Evolutionary conservation across 2,888 invertebrate species (phyloP).

Genomic region (Troilus luridus): DNA sequence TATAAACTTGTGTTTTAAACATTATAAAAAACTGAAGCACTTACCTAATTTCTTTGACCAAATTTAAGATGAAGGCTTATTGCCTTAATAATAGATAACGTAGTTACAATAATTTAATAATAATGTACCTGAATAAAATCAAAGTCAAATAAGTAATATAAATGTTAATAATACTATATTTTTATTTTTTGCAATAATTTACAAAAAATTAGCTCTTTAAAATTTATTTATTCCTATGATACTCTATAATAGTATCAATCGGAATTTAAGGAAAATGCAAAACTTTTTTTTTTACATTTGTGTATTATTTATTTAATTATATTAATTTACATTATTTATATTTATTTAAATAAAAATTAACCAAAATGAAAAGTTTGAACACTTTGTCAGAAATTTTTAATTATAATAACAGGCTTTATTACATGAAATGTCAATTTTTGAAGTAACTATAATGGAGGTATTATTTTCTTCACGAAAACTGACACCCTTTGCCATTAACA

Average conservation of each 20-base stretch:
- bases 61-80: neutral
- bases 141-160: neutral
- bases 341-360: neutral
- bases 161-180: neutral
- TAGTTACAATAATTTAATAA: constrained; percentile 22
- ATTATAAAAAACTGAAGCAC: neutral
- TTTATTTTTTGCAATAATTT: neutral
- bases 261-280: neutral
- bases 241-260: neutral
- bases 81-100: neutral
- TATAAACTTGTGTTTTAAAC: neutral
- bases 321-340: neutral
- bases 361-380: neutral
- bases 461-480: too few species aligned
- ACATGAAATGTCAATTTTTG: neutral
- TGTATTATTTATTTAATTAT: neutral
- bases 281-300: neutral
- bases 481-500: too few species aligned
- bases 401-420: neutral
- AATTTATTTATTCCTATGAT: neutral
- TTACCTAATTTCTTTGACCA: neutral
- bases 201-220: neutral
- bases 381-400: neutral
- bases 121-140: constrained; percentile 46
- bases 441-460: too few species aligned